phyloP scores from a whole-genome alignment of 1,140 invertebrate species.

The Varroa destructor region DNA sequence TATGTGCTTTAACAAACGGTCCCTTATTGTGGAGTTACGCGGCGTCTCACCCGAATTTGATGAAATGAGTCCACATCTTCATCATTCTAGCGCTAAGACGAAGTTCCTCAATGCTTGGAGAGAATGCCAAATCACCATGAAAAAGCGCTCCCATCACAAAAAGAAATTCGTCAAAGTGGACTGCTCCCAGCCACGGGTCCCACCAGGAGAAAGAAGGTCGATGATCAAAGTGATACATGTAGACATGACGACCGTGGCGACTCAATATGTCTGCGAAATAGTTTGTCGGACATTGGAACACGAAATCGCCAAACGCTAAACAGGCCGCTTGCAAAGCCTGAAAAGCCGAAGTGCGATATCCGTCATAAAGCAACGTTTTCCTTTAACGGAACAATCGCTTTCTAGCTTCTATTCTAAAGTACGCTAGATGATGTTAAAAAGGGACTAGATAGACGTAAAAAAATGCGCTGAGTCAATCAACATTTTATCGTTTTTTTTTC shows the following conservation, averaged over 20 bases:
- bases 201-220: constrained; percentile 37
- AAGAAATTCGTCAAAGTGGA: constrained; percentile 46
- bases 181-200: constrained; percentile 46
- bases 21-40: no score
- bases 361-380: no score
- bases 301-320: constrained; percentile 31
- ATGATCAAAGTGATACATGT: constrained; percentile 36
- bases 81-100: constrained; percentile 41
- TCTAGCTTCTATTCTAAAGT: no score
- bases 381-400: no score
- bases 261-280: constrained; percentile 31
- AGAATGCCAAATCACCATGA: constrained; percentile 36
- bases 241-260: constrained; percentile 28
- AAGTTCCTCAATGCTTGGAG: constrained; percentile 37
- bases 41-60: constrained; percentile 38
- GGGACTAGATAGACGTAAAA: no score
- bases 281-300: constrained; percentile 30
- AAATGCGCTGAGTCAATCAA: no score
- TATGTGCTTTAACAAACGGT: no score
- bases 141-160: constrained; percentile 45
- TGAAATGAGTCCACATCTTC: constrained; percentile 43
- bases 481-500: no score
- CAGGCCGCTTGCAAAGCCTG: constrained; percentile 27
- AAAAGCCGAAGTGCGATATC: neutral
- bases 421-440: no score